These are phyloP conservation scores for Lithosia quadra DNA, from an alignment of 2,888 invertebrate genomes.

Conservation along the genomic window DNA sequence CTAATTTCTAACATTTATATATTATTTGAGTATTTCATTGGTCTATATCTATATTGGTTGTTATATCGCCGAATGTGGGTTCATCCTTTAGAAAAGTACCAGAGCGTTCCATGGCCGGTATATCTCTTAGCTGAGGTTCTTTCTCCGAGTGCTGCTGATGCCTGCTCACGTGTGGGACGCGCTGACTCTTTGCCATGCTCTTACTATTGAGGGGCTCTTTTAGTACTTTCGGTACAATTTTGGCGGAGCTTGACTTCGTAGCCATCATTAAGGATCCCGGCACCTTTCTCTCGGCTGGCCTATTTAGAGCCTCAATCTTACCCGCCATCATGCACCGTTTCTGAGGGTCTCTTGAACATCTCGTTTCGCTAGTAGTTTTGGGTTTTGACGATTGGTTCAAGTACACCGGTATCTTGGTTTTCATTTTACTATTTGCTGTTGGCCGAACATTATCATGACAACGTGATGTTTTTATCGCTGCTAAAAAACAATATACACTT, in stretches of 20 bases:
- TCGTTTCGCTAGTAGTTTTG: conserved; percentile 31
- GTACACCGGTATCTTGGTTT: conserved; percentile 74
- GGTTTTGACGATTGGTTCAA: conserved; percentile 56
- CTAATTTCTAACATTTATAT: conserved; percentile 26
- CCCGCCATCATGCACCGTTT: conserved; percentile 27
- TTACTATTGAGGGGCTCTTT: conserved; percentile 56
- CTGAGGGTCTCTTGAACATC: conserved; percentile 36
- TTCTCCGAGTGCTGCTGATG: conserved; percentile 29
- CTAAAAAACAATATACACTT: conserved; percentile 23
- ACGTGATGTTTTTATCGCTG: conserved; percentile 59
- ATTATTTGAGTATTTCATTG: conserved; percentile 44
- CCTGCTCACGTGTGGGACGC: conserved; percentile 38
- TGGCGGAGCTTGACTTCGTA: conserved; percentile 87
- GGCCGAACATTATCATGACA: conserved; percentile 35
- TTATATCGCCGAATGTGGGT: conserved; percentile 85
- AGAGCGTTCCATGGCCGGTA: conserved; percentile 87
- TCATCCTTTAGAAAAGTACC: conserved; percentile 92
- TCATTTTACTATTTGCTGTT: conserved; percentile 47
- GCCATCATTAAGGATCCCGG: conserved; percentile 83
- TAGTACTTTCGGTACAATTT: conserved; percentile 76
- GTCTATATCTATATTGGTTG: conserved; percentile 64
- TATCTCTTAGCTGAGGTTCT: conserved; percentile 43
- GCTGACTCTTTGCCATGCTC: conserved; percentile 15
- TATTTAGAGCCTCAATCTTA: conserved; percentile 24
- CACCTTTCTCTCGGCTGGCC: conserved; percentile 54